Base-by-base conservation (phyloP, 1,140 invertebrate genomes). In the Choristoneura fumiferana region DNA sequence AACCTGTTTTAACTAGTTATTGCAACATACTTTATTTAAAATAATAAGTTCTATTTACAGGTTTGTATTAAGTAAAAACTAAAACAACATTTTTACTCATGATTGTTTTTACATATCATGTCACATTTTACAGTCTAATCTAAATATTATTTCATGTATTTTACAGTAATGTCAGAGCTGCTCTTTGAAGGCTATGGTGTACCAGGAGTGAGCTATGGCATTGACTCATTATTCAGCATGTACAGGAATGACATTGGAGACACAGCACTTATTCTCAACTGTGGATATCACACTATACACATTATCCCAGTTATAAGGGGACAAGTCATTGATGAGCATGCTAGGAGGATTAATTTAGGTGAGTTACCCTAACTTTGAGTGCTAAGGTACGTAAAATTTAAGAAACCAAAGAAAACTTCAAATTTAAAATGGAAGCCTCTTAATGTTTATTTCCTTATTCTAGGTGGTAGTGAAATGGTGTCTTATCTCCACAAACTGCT, bases 161-260 rank as follows among this genome's bases (percentile, higher is more conserved):
- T 92, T 92, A 67, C 84, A 97, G 96, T 96, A 65, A 98, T 98
- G 97, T 96, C 95, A 22, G 97, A 99, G 84, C 90, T 99, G 36
- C 86, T 99, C 39, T 99, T 98, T 90, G 98, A 99, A 89, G 97
- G 96, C 72, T 98, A 98, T 78, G 92, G 94, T 57, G 92, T 98
- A 8, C 97, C 97, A 40, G 92, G 93, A 5, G 91, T 98, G 10
- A 92, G 93, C 45, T 98, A 98, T 86, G 96, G 96, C 29, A 92
- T 98, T 8, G 98, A 98, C 87, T 93, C 94, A 1, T 69, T 98
- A 29, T 96, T 96, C 78, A 96, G 96, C 65, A 94, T 95, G 75
- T 90, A 91, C 62, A 91, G 92, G 36, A 95, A 97, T 76, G 90
- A 92, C 40, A 90, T 91, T 55, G 81, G 91, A 0, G 83, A 92